Evolutionary conservation across 2,113 vertebrate species (phyloP), one percentile per base, ranked within the genome.

Genomic region (Lepus europaeus): DNA sequence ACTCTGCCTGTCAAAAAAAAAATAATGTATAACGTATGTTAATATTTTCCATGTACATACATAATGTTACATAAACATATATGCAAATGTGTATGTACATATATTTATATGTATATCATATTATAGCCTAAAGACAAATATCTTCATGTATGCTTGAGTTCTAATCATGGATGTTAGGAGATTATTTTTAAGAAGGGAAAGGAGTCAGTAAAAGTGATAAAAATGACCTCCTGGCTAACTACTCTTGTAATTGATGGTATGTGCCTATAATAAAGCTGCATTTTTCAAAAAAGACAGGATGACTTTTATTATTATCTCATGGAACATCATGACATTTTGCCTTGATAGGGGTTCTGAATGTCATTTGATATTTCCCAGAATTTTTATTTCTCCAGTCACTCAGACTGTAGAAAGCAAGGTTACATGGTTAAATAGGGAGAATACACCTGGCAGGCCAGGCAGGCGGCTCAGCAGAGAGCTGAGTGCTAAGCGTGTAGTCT

Each of bases 31-130:
- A 56, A 59, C 45, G 19, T 25, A 6, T 56, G 2, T 19, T 33
- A 12, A 7, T 9, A 51, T 64, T 29, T 84, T 49, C 51, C 0
- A 20, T 45, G 31, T 19, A 63, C 63, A 12, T 33, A 27, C 10
- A 45, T 36, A 20, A 3, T 20, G 82, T 39, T n/a, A 70, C 22
- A 88, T 5, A 6, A n/a, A 1, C 14, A 20, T 31, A 64, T n/a
- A 27, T 31, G n/a, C 11, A 77, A 23, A 39, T 45, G 16, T 36
- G 5, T n/a, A 17, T 23, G 39, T 27, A 4, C 13, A 20, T 45
- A 1, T 5, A 0, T 22, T 45, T 66, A 7, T 14, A 1, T 36
- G 27, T 61, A 2, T 64, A 2, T 23, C 4, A 0, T 39, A 56
- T 73, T 73, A 45, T 29, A 74, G 39, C 25, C 10, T 19, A 53